These are phyloP conservation scores for Eublepharis macularius DNA, from an alignment of 2,113 vertebrate genomes.

Conservation along the genomic window DNA sequence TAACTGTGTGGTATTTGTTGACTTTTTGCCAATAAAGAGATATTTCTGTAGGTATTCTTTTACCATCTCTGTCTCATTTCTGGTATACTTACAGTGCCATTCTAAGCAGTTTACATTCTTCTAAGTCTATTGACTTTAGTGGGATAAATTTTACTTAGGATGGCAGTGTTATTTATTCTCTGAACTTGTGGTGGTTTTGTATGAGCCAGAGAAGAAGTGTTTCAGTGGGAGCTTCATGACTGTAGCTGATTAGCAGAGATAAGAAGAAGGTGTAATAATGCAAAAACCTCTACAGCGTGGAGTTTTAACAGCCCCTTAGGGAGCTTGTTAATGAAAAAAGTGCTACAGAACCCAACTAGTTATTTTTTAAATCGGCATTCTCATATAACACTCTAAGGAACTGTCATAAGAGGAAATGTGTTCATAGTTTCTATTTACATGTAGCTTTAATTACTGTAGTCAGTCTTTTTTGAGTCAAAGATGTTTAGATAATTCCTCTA, in stretches of 20 bases:
- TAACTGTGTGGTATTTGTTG: background rate
- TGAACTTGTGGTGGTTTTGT: conserved; percentile 69
- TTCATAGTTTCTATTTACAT: conserved; percentile 76
- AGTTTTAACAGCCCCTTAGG: conserved; percentile 76
- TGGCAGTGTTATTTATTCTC: conserved; percentile 58
- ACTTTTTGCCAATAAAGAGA: background rate
- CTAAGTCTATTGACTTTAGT: no score
- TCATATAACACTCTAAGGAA: conserved; percentile 61
- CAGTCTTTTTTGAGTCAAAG: conserved; percentile 48
- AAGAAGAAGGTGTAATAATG: conserved; percentile 69
- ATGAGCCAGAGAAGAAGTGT: conserved; percentile 74
- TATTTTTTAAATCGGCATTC: conserved; percentile 53
- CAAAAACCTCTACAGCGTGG: conserved; percentile 68
- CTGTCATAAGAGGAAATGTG: conserved; percentile 64
- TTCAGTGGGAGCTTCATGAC: conserved; percentile 66
- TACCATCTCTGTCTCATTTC: conserved; percentile 26
- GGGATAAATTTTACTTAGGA: no score
- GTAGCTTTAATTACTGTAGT: conserved; percentile 68
- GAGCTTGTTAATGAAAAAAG: conserved; percentile 79
- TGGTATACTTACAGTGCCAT: no score
- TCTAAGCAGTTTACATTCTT: no score
- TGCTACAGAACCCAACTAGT: conserved; percentile 67
- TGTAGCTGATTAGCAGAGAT: conserved; percentile 77
- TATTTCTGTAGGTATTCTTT: background rate
- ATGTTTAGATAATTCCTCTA: conserved; percentile 62